These are phyloP conservation scores for Hiodon tergisus DNA, from an alignment of 2,113 vertebrate species.

Conservation along the genomic window DNA sequence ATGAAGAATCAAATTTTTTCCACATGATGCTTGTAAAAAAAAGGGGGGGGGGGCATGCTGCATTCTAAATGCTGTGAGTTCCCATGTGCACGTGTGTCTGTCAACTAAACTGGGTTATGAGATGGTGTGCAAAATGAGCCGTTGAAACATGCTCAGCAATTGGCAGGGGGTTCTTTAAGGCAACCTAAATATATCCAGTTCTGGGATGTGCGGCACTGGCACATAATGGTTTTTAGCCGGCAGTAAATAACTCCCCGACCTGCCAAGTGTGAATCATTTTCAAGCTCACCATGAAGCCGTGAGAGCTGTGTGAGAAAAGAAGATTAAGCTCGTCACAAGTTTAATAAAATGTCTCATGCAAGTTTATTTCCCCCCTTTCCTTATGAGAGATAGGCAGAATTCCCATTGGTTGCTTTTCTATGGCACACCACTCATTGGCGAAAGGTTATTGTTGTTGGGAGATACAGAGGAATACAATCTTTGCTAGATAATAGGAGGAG, in stretches of 20 bases:
- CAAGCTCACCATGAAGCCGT: slow-evolving; percentile 21
- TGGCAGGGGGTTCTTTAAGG: slow-evolving; percentile 15
- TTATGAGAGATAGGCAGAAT: slow-evolving; percentile 27
- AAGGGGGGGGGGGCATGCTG: too few species aligned
- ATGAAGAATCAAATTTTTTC: too few species aligned
- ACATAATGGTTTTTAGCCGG: slow-evolving; percentile 22
- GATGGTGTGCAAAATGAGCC: neutral
- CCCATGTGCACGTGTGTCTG: too few species aligned
- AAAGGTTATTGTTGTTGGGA: neutral
- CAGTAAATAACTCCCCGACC: slow-evolving; percentile 20
- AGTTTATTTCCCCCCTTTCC: slow-evolving; percentile 30
- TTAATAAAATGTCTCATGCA: slow-evolving; percentile 17
- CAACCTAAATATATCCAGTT: slow-evolving; percentile 4
- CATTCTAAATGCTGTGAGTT: too few species aligned
- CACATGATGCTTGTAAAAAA: too few species aligned
- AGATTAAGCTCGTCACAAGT: slow-evolving; percentile 25
- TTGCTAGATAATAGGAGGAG: too few species aligned
- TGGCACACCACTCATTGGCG: neutral
- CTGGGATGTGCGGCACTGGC: neutral
- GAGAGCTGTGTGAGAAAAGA: slow-evolving; percentile 28
- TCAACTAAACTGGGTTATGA: too few species aligned
- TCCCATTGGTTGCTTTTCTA: slow-evolving; percentile 33
- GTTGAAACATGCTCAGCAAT: neutral
- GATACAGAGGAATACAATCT: neutral
- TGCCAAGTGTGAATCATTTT: slow-evolving; percentile 24